These are phyloP conservation scores for Podotricha telesiphe DNA, from an alignment of 2,888 invertebrate species.

Conservation along the genomic window DNA sequence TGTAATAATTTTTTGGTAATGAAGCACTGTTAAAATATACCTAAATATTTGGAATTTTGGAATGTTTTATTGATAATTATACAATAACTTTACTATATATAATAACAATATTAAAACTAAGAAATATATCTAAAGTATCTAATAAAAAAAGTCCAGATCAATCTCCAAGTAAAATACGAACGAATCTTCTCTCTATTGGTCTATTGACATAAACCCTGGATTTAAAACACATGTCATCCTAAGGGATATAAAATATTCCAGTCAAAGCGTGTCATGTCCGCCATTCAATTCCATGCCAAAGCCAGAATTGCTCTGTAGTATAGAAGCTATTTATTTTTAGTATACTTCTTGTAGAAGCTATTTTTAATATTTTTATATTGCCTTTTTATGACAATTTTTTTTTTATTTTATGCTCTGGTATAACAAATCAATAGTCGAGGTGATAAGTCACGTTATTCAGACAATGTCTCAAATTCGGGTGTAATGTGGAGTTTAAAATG, in stretches of 20 bases:
- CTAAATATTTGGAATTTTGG: no score
- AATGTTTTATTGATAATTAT: no score
- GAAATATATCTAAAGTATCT: background rate
- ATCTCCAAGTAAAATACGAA: background rate
- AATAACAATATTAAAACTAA: no score
- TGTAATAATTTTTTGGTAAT: no score
- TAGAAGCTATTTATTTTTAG: background rate
- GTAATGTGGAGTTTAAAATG: no score
- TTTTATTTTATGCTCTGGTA: no score
- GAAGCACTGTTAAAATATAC: no score
- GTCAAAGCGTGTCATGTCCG: conserved; percentile 10
- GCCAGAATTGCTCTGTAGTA: background rate
- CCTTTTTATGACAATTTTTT: background rate
- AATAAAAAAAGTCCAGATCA: background rate
- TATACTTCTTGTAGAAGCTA: background rate
- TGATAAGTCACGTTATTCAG: no score
- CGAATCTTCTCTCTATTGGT: background rate
- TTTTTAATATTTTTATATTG: background rate
- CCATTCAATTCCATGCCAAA: conserved; percentile 16
- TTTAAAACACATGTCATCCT: conserved; percentile 26
- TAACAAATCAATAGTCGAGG: no score
- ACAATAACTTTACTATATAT: no score
- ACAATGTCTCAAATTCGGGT: no score
- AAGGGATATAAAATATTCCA: conserved; percentile 31
- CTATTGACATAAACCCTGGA: background rate